Evolutionary conservation across 1,140 invertebrate species (phyloP).

Genomic region (Goniozus legneri): DNA sequence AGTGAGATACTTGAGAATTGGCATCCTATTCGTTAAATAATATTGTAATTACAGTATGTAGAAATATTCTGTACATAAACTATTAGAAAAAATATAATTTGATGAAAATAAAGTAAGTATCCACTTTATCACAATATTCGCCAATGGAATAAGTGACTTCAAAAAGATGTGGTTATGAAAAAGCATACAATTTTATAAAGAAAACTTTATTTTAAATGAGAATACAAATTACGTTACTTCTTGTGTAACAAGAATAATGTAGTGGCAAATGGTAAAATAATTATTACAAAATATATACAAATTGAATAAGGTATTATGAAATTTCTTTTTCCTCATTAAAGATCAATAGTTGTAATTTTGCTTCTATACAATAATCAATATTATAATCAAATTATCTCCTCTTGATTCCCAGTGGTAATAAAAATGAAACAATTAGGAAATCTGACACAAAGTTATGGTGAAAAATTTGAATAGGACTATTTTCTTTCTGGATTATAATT

Average conservation of each 20-base stretch:
- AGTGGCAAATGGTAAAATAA: too few relatives aligned
- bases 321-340: conserved; percentile 12
- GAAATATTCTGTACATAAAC: conserved; percentile 5
- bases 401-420: too few relatives aligned
- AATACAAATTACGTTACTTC: too few relatives aligned
- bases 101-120: neutral
- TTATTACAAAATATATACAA: conserved; percentile 12
- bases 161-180: too few relatives aligned
- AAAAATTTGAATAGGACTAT: conserved; percentile 22
- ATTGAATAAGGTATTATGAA: conserved; percentile 14
- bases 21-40: conserved; percentile 66
- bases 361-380: too few relatives aligned
- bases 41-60: conserved; percentile 7
- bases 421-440: too few relatives aligned
- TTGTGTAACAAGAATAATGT: too few relatives aligned
- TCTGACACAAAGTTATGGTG: too few relatives aligned
- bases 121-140: conserved; percentile 12
- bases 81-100: neutral
- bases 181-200: conserved; percentile 16
- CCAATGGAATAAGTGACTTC: too few relatives aligned
- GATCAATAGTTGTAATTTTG: too few relatives aligned
- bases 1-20: conserved; percentile 61
- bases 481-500: conserved; percentile 74
- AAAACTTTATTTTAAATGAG: too few relatives aligned
- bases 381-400: too few relatives aligned